phyloP scores from a whole-genome alignment of 2,888 invertebrate genomes.

The Ceramica pisi region DNA sequence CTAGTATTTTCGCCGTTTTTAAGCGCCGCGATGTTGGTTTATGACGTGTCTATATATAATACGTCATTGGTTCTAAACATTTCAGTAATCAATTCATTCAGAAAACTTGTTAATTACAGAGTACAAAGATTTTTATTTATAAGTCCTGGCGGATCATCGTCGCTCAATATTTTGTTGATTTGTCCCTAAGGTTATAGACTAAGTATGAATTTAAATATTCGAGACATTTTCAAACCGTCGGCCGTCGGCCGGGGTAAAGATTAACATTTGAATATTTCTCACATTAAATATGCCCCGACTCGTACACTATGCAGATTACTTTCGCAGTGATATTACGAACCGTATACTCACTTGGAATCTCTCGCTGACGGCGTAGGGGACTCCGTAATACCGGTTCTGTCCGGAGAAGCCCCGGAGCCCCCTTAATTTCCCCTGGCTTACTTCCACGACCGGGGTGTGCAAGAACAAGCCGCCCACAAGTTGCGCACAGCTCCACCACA shows the following conservation, averaged over 20 bases:
- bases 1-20: no score
- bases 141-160: not conserved
- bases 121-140: not conserved
- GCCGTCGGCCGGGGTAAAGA: constrained; percentile 10
- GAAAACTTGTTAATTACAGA: not conserved
- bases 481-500: constrained; percentile 39
- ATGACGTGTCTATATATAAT: no score
- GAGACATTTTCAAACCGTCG: not conserved
- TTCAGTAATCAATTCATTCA: not conserved
- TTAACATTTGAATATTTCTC: constrained; percentile 34
- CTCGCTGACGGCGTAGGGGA: constrained; percentile 81
- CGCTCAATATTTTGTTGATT: not conserved
- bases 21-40: no score
- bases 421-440: constrained; percentile 79
- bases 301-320: constrained; percentile 40
- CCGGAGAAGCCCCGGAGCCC: constrained; percentile 78
- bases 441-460: constrained; percentile 76
- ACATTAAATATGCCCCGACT: constrained; percentile 12
- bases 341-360: constrained; percentile 81
- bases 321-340: constrained; percentile 37
- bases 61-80: not conserved
- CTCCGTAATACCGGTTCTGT: constrained; percentile 83
- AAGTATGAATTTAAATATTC: not conserved
- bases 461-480: constrained; percentile 47
- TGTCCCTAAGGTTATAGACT: no score